Evolutionary conservation across 2,797 vertebrate genomes (phyloP).

Genomic region (Scyliorhinus canicula): DNA sequence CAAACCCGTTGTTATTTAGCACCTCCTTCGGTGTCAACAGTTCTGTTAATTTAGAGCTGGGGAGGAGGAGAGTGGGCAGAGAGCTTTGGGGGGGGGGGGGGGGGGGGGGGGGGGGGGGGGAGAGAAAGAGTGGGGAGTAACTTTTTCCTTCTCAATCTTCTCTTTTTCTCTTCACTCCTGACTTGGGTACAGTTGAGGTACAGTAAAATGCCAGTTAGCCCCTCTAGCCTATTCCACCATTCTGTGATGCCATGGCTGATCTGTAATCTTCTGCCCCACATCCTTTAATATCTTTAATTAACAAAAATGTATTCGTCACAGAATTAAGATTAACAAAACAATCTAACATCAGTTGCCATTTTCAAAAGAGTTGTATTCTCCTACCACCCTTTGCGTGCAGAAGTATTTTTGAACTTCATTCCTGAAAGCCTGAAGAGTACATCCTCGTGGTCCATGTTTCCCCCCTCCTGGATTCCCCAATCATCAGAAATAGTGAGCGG

Average conservation of each 20-base stretch:
- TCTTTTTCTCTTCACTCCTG: neutral
- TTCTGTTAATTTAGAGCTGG: too few species aligned
- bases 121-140: too few species aligned
- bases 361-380: neutral
- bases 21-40: neutral
- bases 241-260: too few species aligned
- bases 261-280: too few species aligned
- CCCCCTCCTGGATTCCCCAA: neutral
- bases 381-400: neutral
- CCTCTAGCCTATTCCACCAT: too few species aligned
- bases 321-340: neutral
- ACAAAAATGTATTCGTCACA: too few species aligned
- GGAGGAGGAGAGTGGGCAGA: too few species aligned
- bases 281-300: too few species aligned
- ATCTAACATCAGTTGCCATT: neutral
- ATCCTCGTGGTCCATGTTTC: too few species aligned
- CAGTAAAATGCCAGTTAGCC: neutral
- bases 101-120: too few species aligned
- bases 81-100: too few species aligned
- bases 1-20: neutral
- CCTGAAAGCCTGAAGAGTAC: neutral
- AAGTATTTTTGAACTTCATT: neutral
- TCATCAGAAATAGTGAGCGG: neutral
- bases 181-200: neutral
- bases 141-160: too few species aligned